Conservation (phyloP, 1,140 invertebrate species). For the Epicauta chinensis region DNA sequence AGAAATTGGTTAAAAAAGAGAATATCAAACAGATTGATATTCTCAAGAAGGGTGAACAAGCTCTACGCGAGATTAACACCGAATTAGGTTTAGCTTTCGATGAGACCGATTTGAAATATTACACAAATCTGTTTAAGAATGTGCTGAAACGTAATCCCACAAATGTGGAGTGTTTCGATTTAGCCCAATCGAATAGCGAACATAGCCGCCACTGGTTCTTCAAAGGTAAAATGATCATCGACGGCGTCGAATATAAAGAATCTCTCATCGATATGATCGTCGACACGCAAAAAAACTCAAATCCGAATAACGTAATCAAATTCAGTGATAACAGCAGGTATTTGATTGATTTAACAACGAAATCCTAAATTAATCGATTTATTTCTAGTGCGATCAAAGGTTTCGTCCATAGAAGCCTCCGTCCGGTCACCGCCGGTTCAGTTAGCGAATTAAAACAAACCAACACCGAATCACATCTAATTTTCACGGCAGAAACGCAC, state of each 20-base stretch:
- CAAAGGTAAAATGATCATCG: constrained; percentile 79
- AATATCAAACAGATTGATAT: constrained; percentile 62
- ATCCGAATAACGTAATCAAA: constrained; percentile 94
- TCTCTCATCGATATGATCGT: constrained; percentile 92
- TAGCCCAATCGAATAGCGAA: constrained; percentile 97
- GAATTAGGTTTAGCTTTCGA: constrained; percentile 87
- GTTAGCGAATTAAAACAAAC: constrained; percentile 59
- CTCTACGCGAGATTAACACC: constrained; percentile 75
- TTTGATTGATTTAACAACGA: constrained; percentile 12
- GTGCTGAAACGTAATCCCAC: constrained; percentile 90
- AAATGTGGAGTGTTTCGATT: constrained; percentile 95
- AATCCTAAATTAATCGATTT: neutral
- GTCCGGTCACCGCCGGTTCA: constrained; percentile 52
- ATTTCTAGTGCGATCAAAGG: constrained; percentile 81
- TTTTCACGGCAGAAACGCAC: constrained; percentile 98
- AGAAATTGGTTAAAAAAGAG: constrained; percentile 50
- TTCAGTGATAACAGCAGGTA: constrained; percentile 96
- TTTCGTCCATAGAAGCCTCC: constrained; percentile 60
- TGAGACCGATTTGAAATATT: constrained; percentile 81
- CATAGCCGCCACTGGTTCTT: constrained; percentile 93
- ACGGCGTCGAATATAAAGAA: constrained; percentile 68
- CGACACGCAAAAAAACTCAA: constrained; percentile 77
- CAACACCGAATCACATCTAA: constrained; percentile 73
- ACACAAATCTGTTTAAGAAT: constrained; percentile 71
- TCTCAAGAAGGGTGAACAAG: constrained; percentile 64